phyloP scores from a whole-genome alignment of 2,888 invertebrate genomes.

The Drosophila paranaensis region DNA sequence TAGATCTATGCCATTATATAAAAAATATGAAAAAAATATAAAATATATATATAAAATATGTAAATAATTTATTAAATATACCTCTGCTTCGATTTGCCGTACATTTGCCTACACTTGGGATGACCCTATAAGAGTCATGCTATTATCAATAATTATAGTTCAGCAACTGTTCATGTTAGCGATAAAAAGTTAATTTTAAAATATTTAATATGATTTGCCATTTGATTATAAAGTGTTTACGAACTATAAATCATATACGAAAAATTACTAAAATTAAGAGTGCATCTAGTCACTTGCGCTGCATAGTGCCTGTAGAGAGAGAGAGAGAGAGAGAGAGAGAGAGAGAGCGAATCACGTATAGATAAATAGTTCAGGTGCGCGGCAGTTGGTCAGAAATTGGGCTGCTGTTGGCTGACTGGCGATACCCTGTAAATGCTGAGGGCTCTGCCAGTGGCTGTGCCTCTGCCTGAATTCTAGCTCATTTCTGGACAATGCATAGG shows the following conservation, averaged over 20 bases:
- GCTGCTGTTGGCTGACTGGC: not conserved
- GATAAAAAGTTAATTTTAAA: not conserved
- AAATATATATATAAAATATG: too few species aligned
- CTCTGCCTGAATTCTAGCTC: too few species aligned
- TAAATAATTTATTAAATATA: too few species aligned
- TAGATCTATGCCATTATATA: not conserved
- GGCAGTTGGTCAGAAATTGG: not conserved
- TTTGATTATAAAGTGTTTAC: not conserved
- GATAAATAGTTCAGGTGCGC: not conserved
- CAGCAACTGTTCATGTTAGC: not conserved
- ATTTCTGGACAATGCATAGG: too few species aligned
- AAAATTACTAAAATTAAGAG: not conserved
- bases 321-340: not conserved
- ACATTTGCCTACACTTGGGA: not conserved
- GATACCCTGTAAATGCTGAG: conserved; percentile 20
- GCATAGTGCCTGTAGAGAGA: conserved; percentile 11
- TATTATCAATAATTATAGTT: not conserved
- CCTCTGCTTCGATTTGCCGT: not conserved
- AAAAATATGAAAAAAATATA: too few species aligned
- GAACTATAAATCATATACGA: too few species aligned
- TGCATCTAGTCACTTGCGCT: conserved; percentile 11
- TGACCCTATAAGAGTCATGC: not conserved
- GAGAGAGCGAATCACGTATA: not conserved
- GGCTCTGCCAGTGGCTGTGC: too few species aligned
- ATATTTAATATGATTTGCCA: not conserved